Conservation (phyloP, 2,113 vertebrate species). For the Chaetorhynchus papuensis region DNA sequence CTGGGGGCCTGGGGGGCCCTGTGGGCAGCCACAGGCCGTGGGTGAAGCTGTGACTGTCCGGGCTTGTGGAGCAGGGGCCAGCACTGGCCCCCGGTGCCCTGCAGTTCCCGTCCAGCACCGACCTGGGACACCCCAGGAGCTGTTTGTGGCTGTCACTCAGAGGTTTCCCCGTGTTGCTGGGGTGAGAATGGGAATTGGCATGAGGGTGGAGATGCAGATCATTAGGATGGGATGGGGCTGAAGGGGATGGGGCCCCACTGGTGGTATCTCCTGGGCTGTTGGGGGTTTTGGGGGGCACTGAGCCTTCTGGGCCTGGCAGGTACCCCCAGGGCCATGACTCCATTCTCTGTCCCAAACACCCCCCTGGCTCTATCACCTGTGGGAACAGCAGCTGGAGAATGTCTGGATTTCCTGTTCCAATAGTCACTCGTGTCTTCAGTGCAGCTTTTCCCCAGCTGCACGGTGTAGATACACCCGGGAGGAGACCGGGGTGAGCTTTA, state of each 20-base stretch:
- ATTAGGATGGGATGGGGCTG: background rate
- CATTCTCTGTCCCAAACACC: background rate
- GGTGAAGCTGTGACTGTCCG: background rate
- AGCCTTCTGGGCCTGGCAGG: background rate
- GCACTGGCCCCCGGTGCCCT: accelerated
- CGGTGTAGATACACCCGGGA: accelerated
- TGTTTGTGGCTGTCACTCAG: background rate
- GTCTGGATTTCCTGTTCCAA: accelerated
- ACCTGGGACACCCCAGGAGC: background rate
- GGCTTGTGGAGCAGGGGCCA: accelerated
- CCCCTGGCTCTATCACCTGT: background rate
- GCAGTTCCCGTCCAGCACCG: accelerated
- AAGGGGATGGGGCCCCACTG: background rate
- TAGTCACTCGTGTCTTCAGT: background rate
- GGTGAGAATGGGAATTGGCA: background rate
- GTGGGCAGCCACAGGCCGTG: background rate
- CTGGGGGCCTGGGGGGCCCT: background rate
- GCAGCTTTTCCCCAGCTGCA: background rate
- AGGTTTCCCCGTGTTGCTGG: background rate
- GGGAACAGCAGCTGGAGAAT: background rate
- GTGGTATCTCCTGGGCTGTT: background rate
- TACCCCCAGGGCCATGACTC: background rate
- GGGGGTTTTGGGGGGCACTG: accelerated
- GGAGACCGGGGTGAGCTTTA: background rate
- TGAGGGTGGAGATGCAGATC: too few species aligned